These are phyloP conservation scores for Eospalax fontanierii DNA, from an alignment of 2,797 vertebrate genomes.

Conservation along the genomic window DNA sequence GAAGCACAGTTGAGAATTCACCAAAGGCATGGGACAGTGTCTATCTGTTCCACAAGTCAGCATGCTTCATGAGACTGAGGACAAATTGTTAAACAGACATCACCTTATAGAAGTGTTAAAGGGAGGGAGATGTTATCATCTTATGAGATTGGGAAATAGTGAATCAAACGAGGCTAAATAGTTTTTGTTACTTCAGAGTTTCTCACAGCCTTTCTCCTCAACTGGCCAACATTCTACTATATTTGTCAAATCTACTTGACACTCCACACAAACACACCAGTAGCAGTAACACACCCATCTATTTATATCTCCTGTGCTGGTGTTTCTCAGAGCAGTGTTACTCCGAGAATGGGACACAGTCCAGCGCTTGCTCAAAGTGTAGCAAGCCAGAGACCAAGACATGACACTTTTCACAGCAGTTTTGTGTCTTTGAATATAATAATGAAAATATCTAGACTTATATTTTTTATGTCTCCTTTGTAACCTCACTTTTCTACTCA, in stretches of 20 bases:
- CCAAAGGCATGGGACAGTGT: no score
- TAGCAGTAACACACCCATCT: background rate
- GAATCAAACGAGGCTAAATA: background rate
- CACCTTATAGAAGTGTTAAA: background rate
- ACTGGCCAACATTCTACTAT: background rate
- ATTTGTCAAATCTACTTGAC: constrained; percentile 16
- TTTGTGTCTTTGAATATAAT: constrained; percentile 35
- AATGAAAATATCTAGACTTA: constrained; percentile 33
- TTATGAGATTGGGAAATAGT: background rate
- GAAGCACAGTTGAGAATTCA: background rate
- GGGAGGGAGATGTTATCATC: background rate
- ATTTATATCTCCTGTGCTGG: background rate
- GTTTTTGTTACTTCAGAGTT: constrained; percentile 28
- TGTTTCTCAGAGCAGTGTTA: background rate
- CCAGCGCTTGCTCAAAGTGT: background rate
- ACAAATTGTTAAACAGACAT: constrained; percentile 7
- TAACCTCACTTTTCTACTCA: constrained; percentile 29
- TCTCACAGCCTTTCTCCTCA: background rate
- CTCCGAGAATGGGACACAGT: background rate
- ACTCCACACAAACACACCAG: background rate
- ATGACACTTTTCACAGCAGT: background rate
- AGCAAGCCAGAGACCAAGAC: background rate
- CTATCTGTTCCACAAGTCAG: background rate
- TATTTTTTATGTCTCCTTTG: constrained; percentile 47
- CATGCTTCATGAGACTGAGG: background rate